Conservation (phyloP, 2,113 vertebrate genomes). For the Heteronetta atricapilla region DNA sequence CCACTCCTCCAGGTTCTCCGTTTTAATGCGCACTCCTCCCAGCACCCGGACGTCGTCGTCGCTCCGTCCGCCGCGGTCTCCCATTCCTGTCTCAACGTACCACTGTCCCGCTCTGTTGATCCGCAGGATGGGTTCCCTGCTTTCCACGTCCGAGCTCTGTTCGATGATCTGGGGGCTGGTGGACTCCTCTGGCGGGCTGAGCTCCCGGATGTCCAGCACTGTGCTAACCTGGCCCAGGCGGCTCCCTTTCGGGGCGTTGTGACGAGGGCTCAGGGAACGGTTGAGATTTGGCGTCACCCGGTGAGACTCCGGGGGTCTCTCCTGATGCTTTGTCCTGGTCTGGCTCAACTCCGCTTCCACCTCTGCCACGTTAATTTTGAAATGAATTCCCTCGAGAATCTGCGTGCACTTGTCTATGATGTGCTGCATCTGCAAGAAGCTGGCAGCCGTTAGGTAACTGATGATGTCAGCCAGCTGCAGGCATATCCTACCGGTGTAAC, state of each 20-base stretch:
- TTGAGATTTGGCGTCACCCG: slow-evolving; percentile 74
- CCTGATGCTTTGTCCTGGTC: slow-evolving; percentile 75
- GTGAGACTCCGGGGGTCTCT: slow-evolving; percentile 80
- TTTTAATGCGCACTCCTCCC: slow-evolving; percentile 91
- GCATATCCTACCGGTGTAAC: slow-evolving; percentile 94
- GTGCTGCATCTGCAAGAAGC: slow-evolving; percentile 99
- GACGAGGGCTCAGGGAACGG: slow-evolving; percentile 80
- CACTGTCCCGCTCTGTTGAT: slow-evolving; percentile 96
- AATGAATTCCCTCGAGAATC: slow-evolving; percentile 96
- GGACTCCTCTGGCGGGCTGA: slow-evolving; percentile 87
- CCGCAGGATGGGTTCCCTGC: slow-evolving; percentile 90
- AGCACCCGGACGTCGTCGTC: slow-evolving; percentile 84
- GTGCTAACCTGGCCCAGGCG: slow-evolving; percentile 82
- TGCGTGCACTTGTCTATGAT: slow-evolving; percentile 98
- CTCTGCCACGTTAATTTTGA: slow-evolving; percentile 92
- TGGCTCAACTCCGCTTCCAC: slow-evolving; percentile 86
- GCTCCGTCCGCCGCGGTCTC: slow-evolving; percentile 78
- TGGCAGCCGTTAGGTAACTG: slow-evolving; percentile 96
- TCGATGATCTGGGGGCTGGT: slow-evolving; percentile 90
- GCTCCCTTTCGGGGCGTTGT: slow-evolving; percentile 78
- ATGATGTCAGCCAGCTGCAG: slow-evolving; percentile 97
- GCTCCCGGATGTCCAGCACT: slow-evolving; percentile 82
- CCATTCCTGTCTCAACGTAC: slow-evolving; percentile 91
- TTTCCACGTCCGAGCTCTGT: slow-evolving; percentile 80
- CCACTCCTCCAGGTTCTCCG: slow-evolving; percentile 94